phyloP scores from a whole-genome alignment of 23 tunicate genomes.

The Trididemnum nubilum region DNA sequence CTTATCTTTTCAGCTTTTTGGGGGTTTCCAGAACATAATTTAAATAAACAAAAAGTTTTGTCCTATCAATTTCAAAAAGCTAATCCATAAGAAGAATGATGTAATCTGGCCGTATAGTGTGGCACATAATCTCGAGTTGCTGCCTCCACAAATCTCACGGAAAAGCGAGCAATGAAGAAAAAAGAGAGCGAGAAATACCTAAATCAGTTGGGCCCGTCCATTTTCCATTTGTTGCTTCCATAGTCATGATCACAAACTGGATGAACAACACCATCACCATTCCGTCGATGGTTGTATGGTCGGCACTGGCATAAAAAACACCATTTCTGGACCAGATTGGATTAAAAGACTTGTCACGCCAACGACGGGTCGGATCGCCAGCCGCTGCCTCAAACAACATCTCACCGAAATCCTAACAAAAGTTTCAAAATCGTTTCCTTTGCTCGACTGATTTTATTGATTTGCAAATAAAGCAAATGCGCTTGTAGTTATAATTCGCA shows the following conservation, averaged over 20 bases:
- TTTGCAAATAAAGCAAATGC: too few species aligned
- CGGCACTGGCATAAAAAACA: slow-evolving; percentile 12
- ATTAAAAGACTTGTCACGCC: slow-evolving; percentile 72
- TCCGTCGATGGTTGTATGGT: slow-evolving; percentile 76
- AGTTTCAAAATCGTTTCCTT: too few species aligned
- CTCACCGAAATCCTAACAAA: slow-evolving; percentile 28
- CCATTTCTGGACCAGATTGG: slow-evolving; percentile 55
- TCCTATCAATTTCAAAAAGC: neutral
- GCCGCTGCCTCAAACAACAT: slow-evolving; percentile 34
- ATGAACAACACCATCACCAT: slow-evolving; percentile 63
- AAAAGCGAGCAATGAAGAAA: too few species aligned
- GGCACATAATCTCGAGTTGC: too few species aligned
- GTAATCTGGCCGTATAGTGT: too few species aligned
- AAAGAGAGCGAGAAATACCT: too few species aligned
- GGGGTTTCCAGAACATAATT: neutral
- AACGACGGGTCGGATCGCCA: slow-evolving; percentile 50
- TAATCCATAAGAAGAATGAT: too few species aligned
- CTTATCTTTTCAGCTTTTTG: neutral
- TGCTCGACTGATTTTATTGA: too few species aligned
- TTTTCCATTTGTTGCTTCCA: slow-evolving; percentile 34
- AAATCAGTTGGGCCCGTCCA: slow-evolving; percentile 36
- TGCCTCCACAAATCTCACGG: too few species aligned
- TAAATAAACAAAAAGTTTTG: neutral
- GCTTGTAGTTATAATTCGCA: too few species aligned
- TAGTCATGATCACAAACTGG: neutral